These are phyloP conservation scores for Camelus bactrianus DNA, from an alignment of 2,113 vertebrate genomes.

Conservation along the genomic window DNA sequence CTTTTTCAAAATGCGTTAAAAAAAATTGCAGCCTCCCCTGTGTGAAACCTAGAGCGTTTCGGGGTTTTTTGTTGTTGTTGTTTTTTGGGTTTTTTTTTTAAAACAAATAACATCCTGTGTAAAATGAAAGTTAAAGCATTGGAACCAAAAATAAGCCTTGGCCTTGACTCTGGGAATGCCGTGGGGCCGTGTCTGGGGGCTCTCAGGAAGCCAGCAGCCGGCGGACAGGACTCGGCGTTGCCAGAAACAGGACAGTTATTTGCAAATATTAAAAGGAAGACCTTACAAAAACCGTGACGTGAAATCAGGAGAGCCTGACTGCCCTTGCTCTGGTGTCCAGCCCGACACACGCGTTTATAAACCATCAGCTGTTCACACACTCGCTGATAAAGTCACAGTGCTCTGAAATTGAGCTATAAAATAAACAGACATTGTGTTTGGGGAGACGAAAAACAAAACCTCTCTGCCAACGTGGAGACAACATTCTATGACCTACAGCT, in stretches of 20 bases:
- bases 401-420: not conserved
- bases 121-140: rapidly evolving
- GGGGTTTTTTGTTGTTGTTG: too few species aligned
- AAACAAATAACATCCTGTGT: not conserved
- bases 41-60: not conserved
- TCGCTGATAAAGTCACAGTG: rapidly evolving
- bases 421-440: not conserved
- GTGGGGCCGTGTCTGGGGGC: rapidly evolving
- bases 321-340: rapidly evolving
- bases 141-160: not conserved
- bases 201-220: rapidly evolving
- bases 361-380: not conserved
- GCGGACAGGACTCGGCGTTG: rapidly evolving
- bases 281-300: not conserved
- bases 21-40: rapidly evolving
- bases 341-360: not conserved
- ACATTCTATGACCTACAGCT: not conserved
- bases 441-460: too few species aligned
- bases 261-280: not conserved
- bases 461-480: too few species aligned
- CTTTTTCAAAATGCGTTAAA: not conserved
- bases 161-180: rapidly evolving
- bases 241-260: rapidly evolving
- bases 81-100: not conserved
- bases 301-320: not conserved